A percentile compares a stretch with the other conserved stretches of the same genome.
Evolutionary conservation across 2,888 invertebrate genomes (phyloP).

Genomic region (Ganaspis brasiliensis): DNA sequence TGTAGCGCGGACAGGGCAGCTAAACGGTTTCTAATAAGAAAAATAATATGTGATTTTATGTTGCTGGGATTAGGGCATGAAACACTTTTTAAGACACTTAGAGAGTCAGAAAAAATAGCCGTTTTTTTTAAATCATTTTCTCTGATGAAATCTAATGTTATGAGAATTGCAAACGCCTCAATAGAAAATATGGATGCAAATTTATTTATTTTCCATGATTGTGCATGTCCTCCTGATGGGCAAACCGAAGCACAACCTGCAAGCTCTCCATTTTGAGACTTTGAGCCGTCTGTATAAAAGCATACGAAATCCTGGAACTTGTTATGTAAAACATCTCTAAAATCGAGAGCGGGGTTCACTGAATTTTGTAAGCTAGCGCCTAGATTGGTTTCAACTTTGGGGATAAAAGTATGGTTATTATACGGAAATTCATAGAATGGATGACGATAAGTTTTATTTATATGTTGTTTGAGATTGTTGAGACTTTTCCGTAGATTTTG

Average conservation of each 20-base stretch:
- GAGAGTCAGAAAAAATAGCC: neutral
- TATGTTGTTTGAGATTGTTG: neutral
- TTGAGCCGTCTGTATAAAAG: slow-evolving; percentile 57
- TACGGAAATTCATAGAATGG: neutral
- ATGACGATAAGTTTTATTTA: neutral
- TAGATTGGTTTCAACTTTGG: too few species aligned
- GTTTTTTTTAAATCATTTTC: neutral
- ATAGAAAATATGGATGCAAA: neutral
- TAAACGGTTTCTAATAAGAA: slow-evolving; percentile 3
- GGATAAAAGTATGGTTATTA: too few species aligned
- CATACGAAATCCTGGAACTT: neutral
- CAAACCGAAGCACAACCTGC: slow-evolving; percentile 42
- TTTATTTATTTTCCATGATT: too few species aligned
- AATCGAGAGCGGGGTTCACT: neutral
- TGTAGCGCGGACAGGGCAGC: neutral
- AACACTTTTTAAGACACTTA: neutral
- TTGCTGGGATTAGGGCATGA: neutral
- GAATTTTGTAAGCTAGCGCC: too few species aligned
- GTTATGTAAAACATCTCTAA: neutral
- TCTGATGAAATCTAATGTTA: neutral
- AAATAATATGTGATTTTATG: neutral
- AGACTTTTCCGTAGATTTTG: neutral
- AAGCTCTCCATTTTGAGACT: neutral
- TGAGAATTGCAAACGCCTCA: neutral
- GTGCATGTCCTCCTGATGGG: too few species aligned